A percentile compares a stretch with the other conserved stretches of the same genome.
Evolutionary conservation across 2,797 vertebrate species (phyloP).

Genomic region (Melanotaenia boesemani): DNA sequence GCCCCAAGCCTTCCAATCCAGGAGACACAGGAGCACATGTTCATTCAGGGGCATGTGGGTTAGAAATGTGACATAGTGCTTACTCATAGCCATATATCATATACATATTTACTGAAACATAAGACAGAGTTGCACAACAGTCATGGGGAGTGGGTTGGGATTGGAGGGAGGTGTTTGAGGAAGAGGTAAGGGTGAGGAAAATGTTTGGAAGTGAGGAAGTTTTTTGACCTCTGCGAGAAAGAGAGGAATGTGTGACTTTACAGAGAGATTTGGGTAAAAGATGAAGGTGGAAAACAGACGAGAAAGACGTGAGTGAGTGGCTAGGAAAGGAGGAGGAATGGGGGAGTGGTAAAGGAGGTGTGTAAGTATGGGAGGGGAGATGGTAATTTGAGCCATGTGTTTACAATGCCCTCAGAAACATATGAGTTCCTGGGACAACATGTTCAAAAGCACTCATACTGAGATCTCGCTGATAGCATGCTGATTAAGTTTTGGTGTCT

Average conservation of each 20-base stretch:
- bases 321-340: slow-evolving; percentile 5
- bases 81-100: slow-evolving; percentile 27
- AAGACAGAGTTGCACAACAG: slow-evolving; percentile 50
- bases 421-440: slow-evolving; percentile 66
- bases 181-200: slow-evolving; percentile 1
- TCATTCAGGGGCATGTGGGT: slow-evolving; percentile 3
- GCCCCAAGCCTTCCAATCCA: background rate
- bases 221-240: slow-evolving; percentile 15
- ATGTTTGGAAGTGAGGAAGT: slow-evolving; percentile 10
- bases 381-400: slow-evolving; percentile 77
- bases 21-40: slow-evolving; percentile 14
- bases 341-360: slow-evolving; percentile 25
- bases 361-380: slow-evolving; percentile 21
- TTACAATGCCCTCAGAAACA: slow-evolving; percentile 68
- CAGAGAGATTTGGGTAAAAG: slow-evolving; percentile 18
- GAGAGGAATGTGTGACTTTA: slow-evolving; percentile 61
- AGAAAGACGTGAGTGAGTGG: slow-evolving; percentile 1
- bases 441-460: slow-evolving; percentile 54
- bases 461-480: slow-evolving; percentile 36
- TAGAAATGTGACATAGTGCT: slow-evolving; percentile 10
- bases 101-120: slow-evolving; percentile 58
- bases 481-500: background rate
- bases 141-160: background rate
- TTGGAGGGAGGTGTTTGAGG: background rate
- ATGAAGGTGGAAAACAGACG: background rate